Percentiles rank a stretch among this genome's conserved stretches.
These are phyloP conservation scores for Corythaeola cristata DNA, from an alignment of 2,113 vertebrate genomes.

Conservation along the genomic window DNA sequence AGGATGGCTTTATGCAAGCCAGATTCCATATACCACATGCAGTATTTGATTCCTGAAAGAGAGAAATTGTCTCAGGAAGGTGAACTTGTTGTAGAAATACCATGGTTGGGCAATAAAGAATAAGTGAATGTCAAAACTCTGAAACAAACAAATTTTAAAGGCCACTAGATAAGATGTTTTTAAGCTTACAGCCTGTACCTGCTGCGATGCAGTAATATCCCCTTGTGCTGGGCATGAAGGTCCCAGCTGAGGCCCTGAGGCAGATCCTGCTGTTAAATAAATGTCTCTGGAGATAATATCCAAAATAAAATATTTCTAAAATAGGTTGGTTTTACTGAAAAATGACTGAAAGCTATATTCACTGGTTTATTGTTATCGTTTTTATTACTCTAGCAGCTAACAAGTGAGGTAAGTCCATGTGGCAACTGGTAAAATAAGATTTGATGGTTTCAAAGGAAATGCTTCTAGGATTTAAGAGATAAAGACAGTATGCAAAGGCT, in stretches of 20 bases:
- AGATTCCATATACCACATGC: neutral
- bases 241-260: slow-evolving; percentile 48
- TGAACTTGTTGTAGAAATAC: neutral
- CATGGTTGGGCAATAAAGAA: neutral
- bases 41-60: neutral
- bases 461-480: neutral
- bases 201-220: slow-evolving; percentile 12
- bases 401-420: neutral
- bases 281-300: slow-evolving; percentile 21
- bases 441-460: neutral
- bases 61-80: neutral
- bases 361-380: neutral
- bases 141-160: slow-evolving; percentile 45
- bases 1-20: neutral
- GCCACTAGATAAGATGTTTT: slow-evolving; percentile 32
- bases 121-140: slow-evolving; percentile 41
- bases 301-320: neutral
- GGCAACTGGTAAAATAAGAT: slow-evolving; percentile 7
- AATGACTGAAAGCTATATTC: neutral
- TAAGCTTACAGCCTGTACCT: slow-evolving; percentile 34
- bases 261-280: slow-evolving; percentile 43
- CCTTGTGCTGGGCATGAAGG: slow-evolving; percentile 19
- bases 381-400: neutral
- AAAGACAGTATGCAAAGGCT: neutral
- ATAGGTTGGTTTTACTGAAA: neutral